Evolutionary conservation across 2,113 vertebrate genomes (phyloP).

Genomic region (Lepisosteus oculatus): DNA sequence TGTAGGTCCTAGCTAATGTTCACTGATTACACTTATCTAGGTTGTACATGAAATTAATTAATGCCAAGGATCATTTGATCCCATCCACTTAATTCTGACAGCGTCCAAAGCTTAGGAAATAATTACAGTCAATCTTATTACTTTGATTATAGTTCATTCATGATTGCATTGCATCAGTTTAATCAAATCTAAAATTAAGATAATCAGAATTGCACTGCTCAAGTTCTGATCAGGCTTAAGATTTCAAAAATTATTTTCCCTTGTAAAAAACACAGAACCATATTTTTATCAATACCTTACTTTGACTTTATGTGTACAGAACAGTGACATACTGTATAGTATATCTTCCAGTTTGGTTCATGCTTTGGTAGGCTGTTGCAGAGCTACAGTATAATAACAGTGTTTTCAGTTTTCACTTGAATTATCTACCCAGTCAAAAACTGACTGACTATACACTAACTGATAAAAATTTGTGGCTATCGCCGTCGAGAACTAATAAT

Average conservation of each 20-base stretch:
- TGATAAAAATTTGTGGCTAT: not conserved
- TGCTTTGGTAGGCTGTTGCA: too few species aligned
- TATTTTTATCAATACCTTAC: too few species aligned
- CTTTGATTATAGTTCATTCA: constrained; percentile 12
- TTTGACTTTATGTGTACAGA: too few species aligned
- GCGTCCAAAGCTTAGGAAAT: not conserved
- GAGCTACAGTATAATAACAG: too few species aligned
- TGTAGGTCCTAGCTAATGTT: not conserved
- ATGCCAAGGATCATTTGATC: not conserved
- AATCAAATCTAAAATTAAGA: not conserved
- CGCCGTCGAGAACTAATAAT: not conserved
- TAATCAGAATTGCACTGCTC: not conserved
- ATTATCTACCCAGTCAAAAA: constrained; percentile 3
- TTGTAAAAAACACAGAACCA: too few species aligned
- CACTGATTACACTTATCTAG: not conserved
- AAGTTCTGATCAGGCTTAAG: too few species aligned
- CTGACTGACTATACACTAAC: not conserved
- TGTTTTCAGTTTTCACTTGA: too few species aligned
- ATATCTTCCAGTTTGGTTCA: too few species aligned
- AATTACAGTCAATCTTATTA: constrained; percentile 5
- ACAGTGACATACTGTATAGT: too few species aligned
- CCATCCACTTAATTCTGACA: not conserved
- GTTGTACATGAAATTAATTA: not conserved
- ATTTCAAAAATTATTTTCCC: too few species aligned
- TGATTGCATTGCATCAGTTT: constrained; percentile 8